Evolutionary conservation across 2,888 invertebrate genomes (phyloP).

Genomic region (Cyaniris semiargus): DNA sequence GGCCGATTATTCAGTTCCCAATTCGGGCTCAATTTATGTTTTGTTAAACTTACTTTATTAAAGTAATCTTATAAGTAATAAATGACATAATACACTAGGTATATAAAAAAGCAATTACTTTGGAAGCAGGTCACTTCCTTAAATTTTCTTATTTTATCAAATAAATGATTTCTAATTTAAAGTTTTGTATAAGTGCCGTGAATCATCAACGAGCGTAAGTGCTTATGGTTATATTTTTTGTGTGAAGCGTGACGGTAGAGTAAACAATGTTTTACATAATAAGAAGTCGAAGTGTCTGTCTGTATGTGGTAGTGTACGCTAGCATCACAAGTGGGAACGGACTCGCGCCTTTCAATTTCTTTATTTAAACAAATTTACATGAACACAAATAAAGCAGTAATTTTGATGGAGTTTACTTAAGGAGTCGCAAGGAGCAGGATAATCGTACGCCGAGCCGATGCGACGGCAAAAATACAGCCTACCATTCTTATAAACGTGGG

Average conservation of each 20-base stretch:
- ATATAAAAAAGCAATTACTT: too few relatives aligned
- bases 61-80: too few relatives aligned
- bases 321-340: constrained; percentile 47
- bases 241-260: background rate
- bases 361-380: constrained; percentile 48
- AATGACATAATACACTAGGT: too few relatives aligned
- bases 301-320: constrained; percentile 47
- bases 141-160: background rate
- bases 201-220: background rate
- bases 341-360: constrained; percentile 48
- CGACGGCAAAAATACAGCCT: too few relatives aligned
- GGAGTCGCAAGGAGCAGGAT: background rate
- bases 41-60: too few relatives aligned
- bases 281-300: constrained; percentile 3
- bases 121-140: too few relatives aligned
- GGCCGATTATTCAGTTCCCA: too few relatives aligned
- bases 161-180: background rate
- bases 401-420: constrained; percentile 1
- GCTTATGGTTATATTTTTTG: background rate
- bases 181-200: background rate
- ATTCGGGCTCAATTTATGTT: too few relatives aligned
- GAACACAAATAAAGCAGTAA: constrained; percentile 42
- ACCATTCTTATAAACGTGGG: too few relatives aligned
- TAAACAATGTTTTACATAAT: constrained; percentile 22
- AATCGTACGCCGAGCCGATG: too few relatives aligned